Conservation (phyloP, 2,797 vertebrate species). For the Fringilla coelebs region DNA sequence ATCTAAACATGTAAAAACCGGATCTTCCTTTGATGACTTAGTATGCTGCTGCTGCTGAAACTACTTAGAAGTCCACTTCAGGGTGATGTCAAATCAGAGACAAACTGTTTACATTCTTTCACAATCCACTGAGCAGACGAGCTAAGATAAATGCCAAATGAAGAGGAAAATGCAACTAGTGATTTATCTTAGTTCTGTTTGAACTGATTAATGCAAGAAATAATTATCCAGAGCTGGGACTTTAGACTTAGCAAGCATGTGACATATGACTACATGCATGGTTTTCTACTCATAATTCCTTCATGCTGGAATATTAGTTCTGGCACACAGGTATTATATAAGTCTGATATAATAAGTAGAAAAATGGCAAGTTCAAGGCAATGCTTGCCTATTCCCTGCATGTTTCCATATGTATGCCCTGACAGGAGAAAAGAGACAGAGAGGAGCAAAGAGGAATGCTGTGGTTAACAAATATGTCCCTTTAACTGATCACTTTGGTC, state of each 20-base stretch:
- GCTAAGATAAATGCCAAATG: not conserved
- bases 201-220: conserved; percentile 1
- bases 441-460: not conserved
- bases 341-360: not conserved
- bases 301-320: not conserved
- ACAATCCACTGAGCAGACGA: not conserved
- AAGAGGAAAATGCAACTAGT: not conserved
- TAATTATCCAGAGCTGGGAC: not conserved
- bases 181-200: conserved; percentile 1
- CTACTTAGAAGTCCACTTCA: not conserved
- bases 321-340: not conserved
- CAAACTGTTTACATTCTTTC: conserved; percentile 16
- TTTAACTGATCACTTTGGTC: not conserved
- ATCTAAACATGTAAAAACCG: not conserved
- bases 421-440: not conserved
- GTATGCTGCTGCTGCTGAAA: not conserved
- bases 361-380: not conserved
- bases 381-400: not conserved
- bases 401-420: not conserved
- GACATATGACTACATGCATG: not conserved
- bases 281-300: not conserved
- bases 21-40: not conserved
- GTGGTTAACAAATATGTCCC: not conserved
- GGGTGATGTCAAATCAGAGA: not conserved
- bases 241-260: not conserved